Evolutionary conservation across 2,888 invertebrate genomes (phyloP), one percentile per base, ranked within the genome.

Genomic region (Ectemnius lituratus): DNA sequence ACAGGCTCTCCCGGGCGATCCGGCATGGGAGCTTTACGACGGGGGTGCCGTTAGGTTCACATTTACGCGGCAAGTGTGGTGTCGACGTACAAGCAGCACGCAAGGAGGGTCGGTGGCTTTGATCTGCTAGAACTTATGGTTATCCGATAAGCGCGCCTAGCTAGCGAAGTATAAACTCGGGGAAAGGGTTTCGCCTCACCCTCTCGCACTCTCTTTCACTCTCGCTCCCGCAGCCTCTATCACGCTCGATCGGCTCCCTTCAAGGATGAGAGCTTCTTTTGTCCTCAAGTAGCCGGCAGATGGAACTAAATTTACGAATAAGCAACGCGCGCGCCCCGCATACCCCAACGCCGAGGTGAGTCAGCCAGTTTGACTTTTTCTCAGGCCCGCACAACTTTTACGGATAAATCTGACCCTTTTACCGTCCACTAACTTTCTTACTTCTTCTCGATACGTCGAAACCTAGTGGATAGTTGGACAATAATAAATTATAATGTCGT

Each of bases 241-340:
- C 76, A 81, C 79, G 79, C 81, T 73, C 79, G 70, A 78, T 78
- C 82, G 60, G 74, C 72, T 74, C 69, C 65, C 79, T 79, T 82
- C 81, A 80, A 82, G 82, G 79, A 75, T 79, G 82, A 77, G 65
- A 73, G 76, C 62, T 67, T 82, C 80, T 79, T 78, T 79, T 82
- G 79, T 80, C 73, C 70, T 69, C 70, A 65, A 65, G 49, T 27
- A 71, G 68, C 71, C 46, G 67, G 57, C 63, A 56, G 70, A 66
- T 66, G 47, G 64, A 68, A 78, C 76, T 74, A 80, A 81, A 81
- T 80, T 81, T 76, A 70, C 74, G 61, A 76, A 74, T 60, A 70
- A 70, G 52, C 14, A 16, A 37, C 37, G 8, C 37, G 37, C 37
- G 37, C 37, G 37, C 37, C 28, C 5, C 28, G 37, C 5, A 23